phyloP scores from a whole-genome alignment of 2,888 invertebrate species.

The Leptopilina drosophilae region DNA sequence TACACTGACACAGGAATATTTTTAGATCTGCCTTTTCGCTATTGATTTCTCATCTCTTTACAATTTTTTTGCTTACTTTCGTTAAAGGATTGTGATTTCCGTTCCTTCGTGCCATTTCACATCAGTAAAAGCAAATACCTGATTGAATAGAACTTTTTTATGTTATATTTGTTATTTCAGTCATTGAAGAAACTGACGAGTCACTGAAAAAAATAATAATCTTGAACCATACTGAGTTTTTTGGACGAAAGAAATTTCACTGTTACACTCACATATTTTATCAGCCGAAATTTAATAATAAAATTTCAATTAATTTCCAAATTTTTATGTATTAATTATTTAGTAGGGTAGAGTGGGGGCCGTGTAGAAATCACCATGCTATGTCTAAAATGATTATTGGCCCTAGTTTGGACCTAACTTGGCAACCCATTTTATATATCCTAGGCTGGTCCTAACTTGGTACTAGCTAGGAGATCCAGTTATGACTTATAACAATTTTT shows the following conservation, averaged over 20 bases:
- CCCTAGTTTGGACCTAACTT: no score
- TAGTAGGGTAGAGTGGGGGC: no score
- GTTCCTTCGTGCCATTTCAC: background rate
- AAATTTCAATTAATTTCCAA: background rate
- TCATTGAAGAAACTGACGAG: background rate
- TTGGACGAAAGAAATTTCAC: background rate
- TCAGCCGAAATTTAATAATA: background rate
- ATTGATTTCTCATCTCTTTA: conserved; percentile 6
- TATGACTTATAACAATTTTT: no score
- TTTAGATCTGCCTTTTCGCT: background rate
- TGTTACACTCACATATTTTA: background rate
- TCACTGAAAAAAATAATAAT: background rate
- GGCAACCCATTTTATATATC: no score
- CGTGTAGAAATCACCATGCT: no score
- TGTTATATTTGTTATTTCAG: conserved; percentile 1
- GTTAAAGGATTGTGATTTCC: conserved; percentile 2
- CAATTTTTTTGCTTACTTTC: background rate
- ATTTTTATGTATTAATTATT: no score
- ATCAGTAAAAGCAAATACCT: background rate
- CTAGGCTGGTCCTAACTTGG: no score
- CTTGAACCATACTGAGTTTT: background rate
- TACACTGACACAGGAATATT: background rate
- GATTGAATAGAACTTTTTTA: background rate
- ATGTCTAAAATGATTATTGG: no score
- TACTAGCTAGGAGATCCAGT: no score